Conservation (phyloP, 2,797 vertebrate genomes). For the Leuciscus waleckii region DNA sequence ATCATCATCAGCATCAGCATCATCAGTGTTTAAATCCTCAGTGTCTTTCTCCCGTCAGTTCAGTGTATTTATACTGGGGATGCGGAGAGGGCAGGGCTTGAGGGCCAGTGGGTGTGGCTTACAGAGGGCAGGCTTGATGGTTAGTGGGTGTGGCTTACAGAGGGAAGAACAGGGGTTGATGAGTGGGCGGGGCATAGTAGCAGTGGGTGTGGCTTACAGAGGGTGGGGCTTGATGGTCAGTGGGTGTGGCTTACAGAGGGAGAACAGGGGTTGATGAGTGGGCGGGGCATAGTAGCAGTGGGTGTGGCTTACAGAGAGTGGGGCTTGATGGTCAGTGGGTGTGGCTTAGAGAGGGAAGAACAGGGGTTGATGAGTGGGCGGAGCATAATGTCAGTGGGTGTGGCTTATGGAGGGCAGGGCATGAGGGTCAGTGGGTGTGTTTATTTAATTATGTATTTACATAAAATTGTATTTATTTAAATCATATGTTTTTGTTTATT, state of each 20-base stretch:
- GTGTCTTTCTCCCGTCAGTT: not conserved
- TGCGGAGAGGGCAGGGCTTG: not conserved
- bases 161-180: accelerated
- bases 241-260: not conserved
- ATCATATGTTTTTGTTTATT: too few relatives aligned
- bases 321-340: not conserved
- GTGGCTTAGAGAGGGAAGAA: accelerated
- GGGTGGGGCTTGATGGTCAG: accelerated
- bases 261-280: accelerated
- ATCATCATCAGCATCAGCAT: not conserved
- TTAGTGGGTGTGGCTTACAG: not conserved
- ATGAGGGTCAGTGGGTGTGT: not conserved
- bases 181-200: accelerated
- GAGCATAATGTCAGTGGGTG: not conserved
- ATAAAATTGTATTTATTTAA: too few relatives aligned
- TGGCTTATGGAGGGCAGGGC: accelerated
- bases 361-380: not conserved
- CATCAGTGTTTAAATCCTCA: not conserved
- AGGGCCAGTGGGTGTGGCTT: not conserved
- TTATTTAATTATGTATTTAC: too few relatives aligned
- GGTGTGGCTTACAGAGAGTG: not conserved
- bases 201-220: not conserved
- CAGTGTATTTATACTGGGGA: not conserved
- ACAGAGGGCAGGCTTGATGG: accelerated
- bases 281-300: accelerated